A percentile compares a stretch with the other conserved stretches of the same genome.
Evolutionary conservation across 23 tunicate genomes (phyloP).

Genomic region (Phallusia fumigata): DNA sequence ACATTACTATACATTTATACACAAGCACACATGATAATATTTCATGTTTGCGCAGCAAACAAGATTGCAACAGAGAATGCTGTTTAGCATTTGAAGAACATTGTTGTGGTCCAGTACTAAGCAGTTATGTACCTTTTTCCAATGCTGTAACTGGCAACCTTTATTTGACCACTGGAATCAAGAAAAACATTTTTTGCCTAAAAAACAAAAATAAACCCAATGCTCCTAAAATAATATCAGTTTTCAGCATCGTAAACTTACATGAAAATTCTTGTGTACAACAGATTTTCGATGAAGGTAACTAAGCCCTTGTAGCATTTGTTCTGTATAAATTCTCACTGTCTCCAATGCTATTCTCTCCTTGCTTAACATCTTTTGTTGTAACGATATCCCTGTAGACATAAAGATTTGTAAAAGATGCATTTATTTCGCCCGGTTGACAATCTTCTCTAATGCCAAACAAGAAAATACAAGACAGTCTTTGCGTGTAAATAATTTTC

Average conservation of each 20-base stretch:
- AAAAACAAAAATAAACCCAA: neutral
- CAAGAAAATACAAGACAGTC: too few relatives aligned
- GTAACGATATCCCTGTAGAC: constrained; percentile 48
- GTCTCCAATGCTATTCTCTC: constrained; percentile 36
- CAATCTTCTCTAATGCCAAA: too few relatives aligned
- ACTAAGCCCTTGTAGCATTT: constrained; percentile 68
- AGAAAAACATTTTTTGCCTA: constrained; percentile 73
- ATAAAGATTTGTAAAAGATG: neutral
- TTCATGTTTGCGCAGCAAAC: too few relatives aligned
- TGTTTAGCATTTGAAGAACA: neutral
- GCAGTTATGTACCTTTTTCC: constrained; percentile 58
- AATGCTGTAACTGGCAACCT: constrained; percentile 73
- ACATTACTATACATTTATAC: too few relatives aligned
- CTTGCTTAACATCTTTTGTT: constrained; percentile 46
- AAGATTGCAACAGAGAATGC: too few relatives aligned
- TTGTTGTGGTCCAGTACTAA: neutral
- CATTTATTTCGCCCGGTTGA: too few relatives aligned
- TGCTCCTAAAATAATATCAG: neutral
- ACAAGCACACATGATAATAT: too few relatives aligned
- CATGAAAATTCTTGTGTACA: constrained; percentile 80
- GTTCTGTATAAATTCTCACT: constrained; percentile 56
- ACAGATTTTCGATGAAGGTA: constrained; percentile 72
- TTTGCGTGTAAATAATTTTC: too few relatives aligned
- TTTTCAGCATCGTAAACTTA: neutral
- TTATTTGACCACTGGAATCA: constrained; percentile 36